Base-by-base conservation (phyloP, 1,140 invertebrate species). In the Plutomurus gul region DNA sequence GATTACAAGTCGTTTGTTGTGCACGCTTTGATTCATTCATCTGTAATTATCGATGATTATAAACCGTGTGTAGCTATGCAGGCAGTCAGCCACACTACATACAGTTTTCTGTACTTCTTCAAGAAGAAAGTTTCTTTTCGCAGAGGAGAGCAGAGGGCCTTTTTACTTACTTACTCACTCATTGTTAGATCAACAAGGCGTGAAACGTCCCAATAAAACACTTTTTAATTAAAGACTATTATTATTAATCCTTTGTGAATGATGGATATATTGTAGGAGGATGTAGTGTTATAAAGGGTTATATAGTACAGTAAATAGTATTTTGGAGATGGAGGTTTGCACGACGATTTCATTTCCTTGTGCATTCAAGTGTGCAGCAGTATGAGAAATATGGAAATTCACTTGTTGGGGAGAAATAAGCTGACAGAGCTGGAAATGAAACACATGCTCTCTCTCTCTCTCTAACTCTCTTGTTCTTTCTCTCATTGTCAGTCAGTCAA, bases 381-480 rank as follows among this genome's bases (percentile, higher is more conserved):
- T 65, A 65, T 65, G 56, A 36, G 27, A 65, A 65, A 65, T 65
- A 65, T 65, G 56, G 56, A 65, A 65, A 65, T 65, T 25, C 56
- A 65, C 56, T 65, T 65, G 56, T 65, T 65, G 56, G 56, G 56
- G 56, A 60, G 56, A 65, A 65, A 65, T 65, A 65, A 65, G 56
- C 56, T 65, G 56, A 65, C 56, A 65, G 27, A 65, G 56, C 56
- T 65, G n/a, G n/a, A n/a, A n/a, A n/a, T n/a, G 36, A 65, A 65
- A 65, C 56, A 65, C 27, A 33, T 65, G 56, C 56, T 65, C 56
- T 33, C 27, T 6, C 36, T 65, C 13, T 27, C 36, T 33, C 27
- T 65, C 27, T 27, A 22, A 25, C 22, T 56, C 4, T 1, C n/a
- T n/a, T 27, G 10, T 65, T 65, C 13, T 27, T 65, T 33, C 27